Percentiles rank a stretch among this genome's conserved stretches.
phyloP scores from a whole-genome alignment of 2,888 invertebrate species.

The Agriopis leucophaearia region DNA sequence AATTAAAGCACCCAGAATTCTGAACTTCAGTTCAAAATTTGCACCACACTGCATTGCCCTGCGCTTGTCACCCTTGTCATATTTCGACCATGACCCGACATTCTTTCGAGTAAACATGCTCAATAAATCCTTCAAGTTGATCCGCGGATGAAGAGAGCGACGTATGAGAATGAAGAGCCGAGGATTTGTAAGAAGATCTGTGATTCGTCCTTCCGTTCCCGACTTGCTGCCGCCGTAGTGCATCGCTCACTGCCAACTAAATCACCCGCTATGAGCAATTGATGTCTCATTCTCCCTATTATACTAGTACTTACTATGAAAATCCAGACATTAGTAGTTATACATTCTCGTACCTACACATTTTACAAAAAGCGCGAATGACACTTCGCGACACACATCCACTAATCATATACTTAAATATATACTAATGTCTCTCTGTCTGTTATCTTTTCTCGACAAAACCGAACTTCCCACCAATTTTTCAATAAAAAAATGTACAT shows the following conservation, averaged over 20 bases:
- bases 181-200: constrained; percentile 51
- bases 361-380: no score
- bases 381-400: no score
- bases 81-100: not conserved
- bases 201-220: constrained; percentile 61
- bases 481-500: no score
- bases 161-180: constrained; percentile 75
- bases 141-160: constrained; percentile 73
- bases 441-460: no score
- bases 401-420: no score
- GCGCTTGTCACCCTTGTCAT: constrained; percentile 24
- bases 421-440: no score
- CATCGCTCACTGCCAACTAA: constrained; percentile 59
- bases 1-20: no score
- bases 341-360: not conserved
- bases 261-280: constrained; percentile 17
- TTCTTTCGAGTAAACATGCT: constrained; percentile 67
- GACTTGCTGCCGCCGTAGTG: constrained; percentile 48
- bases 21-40: no score
- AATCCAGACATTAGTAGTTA: not conserved
- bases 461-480: no score
- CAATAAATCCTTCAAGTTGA: constrained; percentile 79
- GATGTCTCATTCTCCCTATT: constrained; percentile 7
- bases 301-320: not conserved
- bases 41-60: constrained; percentile 4